A percentile compares a stretch with the other conserved stretches of the same genome.
phyloP scores from a whole-genome alignment of 1,140 invertebrate species.

The Lerema accius region DNA sequence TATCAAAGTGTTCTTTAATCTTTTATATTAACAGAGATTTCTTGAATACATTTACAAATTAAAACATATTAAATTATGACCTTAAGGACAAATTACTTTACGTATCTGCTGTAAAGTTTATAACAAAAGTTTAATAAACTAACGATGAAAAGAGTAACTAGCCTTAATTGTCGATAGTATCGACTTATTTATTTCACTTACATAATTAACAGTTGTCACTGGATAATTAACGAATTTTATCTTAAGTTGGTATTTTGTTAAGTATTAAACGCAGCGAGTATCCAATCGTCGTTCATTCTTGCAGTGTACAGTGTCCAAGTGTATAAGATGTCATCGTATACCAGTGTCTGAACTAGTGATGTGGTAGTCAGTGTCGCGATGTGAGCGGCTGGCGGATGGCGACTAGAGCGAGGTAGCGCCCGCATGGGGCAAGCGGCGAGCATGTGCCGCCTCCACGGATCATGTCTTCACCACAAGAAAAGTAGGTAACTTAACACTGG shows the following conservation, averaged over 20 bases:
- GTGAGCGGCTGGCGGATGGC: constrained; percentile 83
- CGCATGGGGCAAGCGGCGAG: constrained; percentile 86
- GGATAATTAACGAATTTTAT: constrained; percentile 3
- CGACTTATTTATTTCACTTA: too few species aligned
- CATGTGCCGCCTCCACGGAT: constrained; percentile 86
- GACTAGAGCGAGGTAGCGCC: constrained; percentile 86
- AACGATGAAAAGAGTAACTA: too few species aligned
- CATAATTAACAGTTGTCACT: constrained; percentile 27
- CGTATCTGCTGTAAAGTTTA: too few species aligned
- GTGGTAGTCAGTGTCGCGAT: constrained; percentile 54
- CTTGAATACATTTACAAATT: not conserved
- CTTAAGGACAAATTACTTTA: too few species aligned
- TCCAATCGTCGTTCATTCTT: constrained; percentile 19
- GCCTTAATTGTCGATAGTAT: too few species aligned
- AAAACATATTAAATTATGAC: too few species aligned
- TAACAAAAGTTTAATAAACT: too few species aligned
- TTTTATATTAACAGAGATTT: not conserved
- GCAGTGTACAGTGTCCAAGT: constrained; percentile 32
- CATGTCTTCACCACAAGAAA: constrained; percentile 85
- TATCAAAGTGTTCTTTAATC: not conserved
- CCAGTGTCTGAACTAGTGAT: constrained; percentile 48
- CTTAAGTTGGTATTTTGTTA: not conserved
- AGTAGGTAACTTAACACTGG: too few species aligned
- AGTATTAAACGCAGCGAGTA: not conserved
- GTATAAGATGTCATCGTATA: constrained; percentile 41